Percentiles rank a stretch among this genome's conserved stretches.
phyloP scores from a whole-genome alignment of 2,113 vertebrate genomes.

The Seriola quinqueradiata region DNA sequence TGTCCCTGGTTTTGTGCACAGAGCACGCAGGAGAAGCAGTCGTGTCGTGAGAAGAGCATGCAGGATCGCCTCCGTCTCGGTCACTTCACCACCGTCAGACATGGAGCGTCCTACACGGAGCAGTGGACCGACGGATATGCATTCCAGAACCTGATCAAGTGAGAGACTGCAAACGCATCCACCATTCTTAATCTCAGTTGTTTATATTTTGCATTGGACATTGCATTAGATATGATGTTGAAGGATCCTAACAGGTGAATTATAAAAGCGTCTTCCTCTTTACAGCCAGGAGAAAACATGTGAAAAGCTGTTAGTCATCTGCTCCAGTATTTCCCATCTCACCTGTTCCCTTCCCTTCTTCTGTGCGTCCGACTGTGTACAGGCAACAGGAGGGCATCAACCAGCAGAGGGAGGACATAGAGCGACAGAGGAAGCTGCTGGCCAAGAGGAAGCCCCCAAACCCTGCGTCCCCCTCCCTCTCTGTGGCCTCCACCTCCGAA shows the following conservation, averaged over 20 bases:
- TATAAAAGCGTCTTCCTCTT: background rate
- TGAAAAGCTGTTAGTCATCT: background rate
- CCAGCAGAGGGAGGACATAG: constrained; percentile 99
- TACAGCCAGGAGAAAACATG: constrained; percentile 2
- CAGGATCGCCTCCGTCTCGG: constrained; percentile 98
- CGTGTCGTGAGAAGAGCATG: constrained; percentile 99
- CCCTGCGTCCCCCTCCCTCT: constrained; percentile 93
- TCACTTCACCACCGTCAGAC: constrained; percentile 98
- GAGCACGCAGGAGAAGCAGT: constrained; percentile 99
- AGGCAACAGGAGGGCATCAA: constrained; percentile 99
- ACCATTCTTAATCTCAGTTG: background rate
- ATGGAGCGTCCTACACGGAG: constrained; percentile 98
- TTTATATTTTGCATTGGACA: background rate
- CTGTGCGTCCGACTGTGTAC: constrained; percentile 52
- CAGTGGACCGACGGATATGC: constrained; percentile 99
- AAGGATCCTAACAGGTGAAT: background rate
- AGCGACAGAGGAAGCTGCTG: constrained; percentile 97
- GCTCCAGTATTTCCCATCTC: background rate
- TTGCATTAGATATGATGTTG: background rate
- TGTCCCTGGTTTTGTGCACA: constrained; percentile 66
- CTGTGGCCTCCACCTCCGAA: constrained; percentile 93
- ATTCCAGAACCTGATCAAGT: constrained; percentile 99
- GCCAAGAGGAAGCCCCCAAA: constrained; percentile 98
- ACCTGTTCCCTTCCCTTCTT: background rate
- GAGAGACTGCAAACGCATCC: constrained; percentile 58